These are phyloP conservation scores for Vidua chalybeata DNA, from an alignment of 2,113 vertebrate genomes.

Conservation along the genomic window DNA sequence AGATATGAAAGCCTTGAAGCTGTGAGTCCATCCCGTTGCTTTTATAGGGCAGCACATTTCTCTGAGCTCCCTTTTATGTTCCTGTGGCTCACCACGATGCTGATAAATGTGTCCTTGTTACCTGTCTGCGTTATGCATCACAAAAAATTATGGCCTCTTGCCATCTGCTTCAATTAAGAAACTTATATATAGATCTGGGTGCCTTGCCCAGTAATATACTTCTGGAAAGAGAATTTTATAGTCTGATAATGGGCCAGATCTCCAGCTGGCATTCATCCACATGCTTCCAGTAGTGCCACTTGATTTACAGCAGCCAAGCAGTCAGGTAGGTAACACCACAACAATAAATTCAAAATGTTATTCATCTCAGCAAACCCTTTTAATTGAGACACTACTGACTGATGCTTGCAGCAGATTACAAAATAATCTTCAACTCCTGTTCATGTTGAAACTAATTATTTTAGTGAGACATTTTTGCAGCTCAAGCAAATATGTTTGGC, in stretches of 20 bases:
- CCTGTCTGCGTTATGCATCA: accelerated
- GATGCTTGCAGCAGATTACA: not conserved
- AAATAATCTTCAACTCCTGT: not conserved
- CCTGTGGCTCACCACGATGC: not conserved
- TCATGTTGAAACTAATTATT: not conserved
- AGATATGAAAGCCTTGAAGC: not conserved
- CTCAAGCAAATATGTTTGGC: not conserved
- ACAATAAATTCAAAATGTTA: not conserved
- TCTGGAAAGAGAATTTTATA: not conserved
- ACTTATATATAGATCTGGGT: not conserved
- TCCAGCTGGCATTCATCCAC: not conserved
- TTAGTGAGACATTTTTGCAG: not conserved
- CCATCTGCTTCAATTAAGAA: slow-evolving; percentile 3
- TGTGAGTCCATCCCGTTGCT: not conserved
- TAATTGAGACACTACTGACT: not conserved
- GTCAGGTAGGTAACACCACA: not conserved
- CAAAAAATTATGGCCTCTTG: not conserved
- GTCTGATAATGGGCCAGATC: not conserved
- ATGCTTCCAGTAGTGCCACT: not conserved
- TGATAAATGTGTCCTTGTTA: not conserved
- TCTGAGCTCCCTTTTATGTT: not conserved
- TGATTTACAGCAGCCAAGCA: not conserved
- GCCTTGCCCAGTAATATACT: not conserved
- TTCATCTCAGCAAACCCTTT: not conserved
- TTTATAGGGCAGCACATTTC: not conserved